These are phyloP conservation scores for Chorisops tibialis DNA, from an alignment of 2,888 invertebrate genomes.

Conservation along the genomic window DNA sequence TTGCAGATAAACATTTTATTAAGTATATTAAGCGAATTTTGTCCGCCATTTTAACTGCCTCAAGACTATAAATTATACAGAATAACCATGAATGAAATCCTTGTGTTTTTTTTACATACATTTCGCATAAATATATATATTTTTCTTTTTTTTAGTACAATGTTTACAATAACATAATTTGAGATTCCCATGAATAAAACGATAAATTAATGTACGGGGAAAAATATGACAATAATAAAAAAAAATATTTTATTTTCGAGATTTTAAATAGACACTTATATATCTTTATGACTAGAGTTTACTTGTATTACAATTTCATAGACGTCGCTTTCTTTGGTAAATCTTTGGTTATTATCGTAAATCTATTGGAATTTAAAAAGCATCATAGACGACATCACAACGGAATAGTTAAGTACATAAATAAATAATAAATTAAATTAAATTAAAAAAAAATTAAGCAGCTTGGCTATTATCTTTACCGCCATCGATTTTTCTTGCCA, in stretches of 20 bases:
- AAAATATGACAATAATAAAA: slow-evolving; percentile 7
- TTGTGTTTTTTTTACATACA: too few relatives aligned
- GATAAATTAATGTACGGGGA: not conserved
- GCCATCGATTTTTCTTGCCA: slow-evolving; percentile 41
- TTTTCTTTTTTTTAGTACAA: slow-evolving; percentile 11
- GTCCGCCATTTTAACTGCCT: too few relatives aligned
- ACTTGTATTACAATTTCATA: not conserved
- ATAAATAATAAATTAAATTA: too few relatives aligned
- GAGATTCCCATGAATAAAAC: not conserved
- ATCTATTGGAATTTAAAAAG: too few relatives aligned
- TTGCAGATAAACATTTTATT: too few relatives aligned
- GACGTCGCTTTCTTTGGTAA: not conserved
- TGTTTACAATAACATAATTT: slow-evolving; percentile 9
- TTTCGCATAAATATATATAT: slow-evolving; percentile 17
- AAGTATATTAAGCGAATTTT: too few relatives aligned
- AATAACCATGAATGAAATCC: too few relatives aligned
- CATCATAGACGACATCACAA: too few relatives aligned
- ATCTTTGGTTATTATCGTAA: not conserved
- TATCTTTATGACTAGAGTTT: slow-evolving; percentile 3
- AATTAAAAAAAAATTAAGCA: slow-evolving; percentile 44
- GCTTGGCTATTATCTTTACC: slow-evolving; percentile 55
- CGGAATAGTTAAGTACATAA: too few relatives aligned
- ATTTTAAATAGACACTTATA: not conserved
- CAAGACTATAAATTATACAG: too few relatives aligned
- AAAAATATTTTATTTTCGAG: not conserved